Evolutionary conservation across 2,888 invertebrate genomes (phyloP).

Genomic region (Therioaphis trifolii): DNA sequence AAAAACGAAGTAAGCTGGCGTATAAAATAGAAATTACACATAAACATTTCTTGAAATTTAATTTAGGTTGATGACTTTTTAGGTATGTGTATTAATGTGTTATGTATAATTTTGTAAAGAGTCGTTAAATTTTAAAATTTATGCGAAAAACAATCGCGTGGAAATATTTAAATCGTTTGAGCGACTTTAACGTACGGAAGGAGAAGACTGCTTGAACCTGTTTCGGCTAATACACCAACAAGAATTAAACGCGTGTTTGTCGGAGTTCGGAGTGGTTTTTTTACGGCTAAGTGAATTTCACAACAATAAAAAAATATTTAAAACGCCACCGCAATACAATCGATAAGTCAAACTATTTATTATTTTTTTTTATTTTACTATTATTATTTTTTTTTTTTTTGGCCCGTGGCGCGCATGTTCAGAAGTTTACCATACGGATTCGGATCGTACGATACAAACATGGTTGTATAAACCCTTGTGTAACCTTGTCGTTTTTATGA

Average conservation of each 20-base stretch:
- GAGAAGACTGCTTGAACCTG: neutral
- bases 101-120: neutral
- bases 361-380: neutral
- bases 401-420: too few species aligned
- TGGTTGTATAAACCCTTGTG: too few species aligned
- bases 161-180: conserved; percentile 6
- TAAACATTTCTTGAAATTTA: too few species aligned
- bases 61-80: neutral
- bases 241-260: neutral
- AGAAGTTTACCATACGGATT: too few species aligned
- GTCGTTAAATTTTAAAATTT: neutral
- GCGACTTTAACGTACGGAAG: neutral
- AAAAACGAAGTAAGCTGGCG: too few species aligned
- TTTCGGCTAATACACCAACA: neutral
- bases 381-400: neutral
- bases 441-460: too few species aligned
- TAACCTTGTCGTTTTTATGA: too few species aligned
- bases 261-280: neutral
- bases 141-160: neutral
- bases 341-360: neutral
- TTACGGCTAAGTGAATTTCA: neutral
- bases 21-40: too few species aligned
- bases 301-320: too few species aligned
- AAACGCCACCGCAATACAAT: neutral
- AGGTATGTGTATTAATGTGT: neutral